Evolutionary conservation across 2,797 vertebrate species (phyloP), one percentile per base, ranked within the genome.

Genomic region (Rhinogobio ventralis): DNA sequence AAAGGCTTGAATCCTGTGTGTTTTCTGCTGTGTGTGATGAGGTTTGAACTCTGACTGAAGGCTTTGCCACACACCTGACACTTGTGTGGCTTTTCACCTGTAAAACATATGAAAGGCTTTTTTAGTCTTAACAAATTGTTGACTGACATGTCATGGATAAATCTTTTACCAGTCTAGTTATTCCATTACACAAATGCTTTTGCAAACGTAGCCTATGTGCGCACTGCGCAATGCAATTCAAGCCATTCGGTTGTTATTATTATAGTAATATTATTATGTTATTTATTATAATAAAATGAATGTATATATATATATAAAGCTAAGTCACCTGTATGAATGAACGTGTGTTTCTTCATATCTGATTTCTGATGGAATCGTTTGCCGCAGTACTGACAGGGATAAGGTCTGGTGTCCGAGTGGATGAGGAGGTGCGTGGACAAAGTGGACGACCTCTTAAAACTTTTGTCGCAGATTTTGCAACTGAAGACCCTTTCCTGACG

Each of bases 281-380:
- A n/a, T n/a, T n/a, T n/a, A n/a, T n/a, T n/a, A n/a, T n/a, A n/a
- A n/a, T n/a, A n/a, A n/a, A n/a, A n/a, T n/a, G n/a, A n/a, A n/a
- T n/a, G n/a, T n/a, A n/a, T n/a, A n/a, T n/a, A n/a, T n/a, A n/a
- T n/a, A n/a, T n/a, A n/a, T n/a, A n/a, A n/a, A n/a, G n/a, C n/a
- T n/a, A n/a, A n/a, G 23, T 89, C 81, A 95, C 98, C 98, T 90
- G 98, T 99, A 94, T 99, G 98, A 91, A 99, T 99, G 90, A 99
- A 99, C 3, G 98, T 99, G 93, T 99, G 98, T 75, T 99, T 99
- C 93, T 99, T 99, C 98, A 99, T 99, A 91, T 99, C 98, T 3
- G 98, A 99, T 92, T 99, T 99, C 96, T 99, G 98, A 87, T 99
- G 98, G 92, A 99, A 99, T 86, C 98, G 94, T 92, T 99, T 99